Evolutionary conservation across 1,140 invertebrate genomes (phyloP).

Genomic region (Drosophila kohkoa): DNA sequence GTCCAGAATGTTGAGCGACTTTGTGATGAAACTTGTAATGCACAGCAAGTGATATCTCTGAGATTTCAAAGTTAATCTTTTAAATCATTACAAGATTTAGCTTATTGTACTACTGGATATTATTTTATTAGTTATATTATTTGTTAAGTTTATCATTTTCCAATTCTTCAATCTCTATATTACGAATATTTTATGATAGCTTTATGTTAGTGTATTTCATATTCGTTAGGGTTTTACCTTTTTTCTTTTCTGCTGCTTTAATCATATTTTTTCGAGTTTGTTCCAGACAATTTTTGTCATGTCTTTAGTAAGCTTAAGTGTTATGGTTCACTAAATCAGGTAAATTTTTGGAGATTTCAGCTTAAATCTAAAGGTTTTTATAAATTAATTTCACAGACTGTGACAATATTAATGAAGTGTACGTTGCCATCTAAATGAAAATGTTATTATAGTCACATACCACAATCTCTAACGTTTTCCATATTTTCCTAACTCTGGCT

Average conservation of each 20-base stretch:
- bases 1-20: neutral
- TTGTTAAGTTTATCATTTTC: neutral
- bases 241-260: conserved; percentile 6
- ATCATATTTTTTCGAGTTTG: conserved; percentile 42
- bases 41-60: too few relatives aligned
- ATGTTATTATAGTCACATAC: neutral
- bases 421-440: conserved; percentile 16
- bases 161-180: neutral
- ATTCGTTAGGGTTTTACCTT: neutral
- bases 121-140: too few relatives aligned
- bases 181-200: neutral
- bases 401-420: conserved; percentile 64
- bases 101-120: too few relatives aligned
- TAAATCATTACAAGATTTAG: too few relatives aligned
- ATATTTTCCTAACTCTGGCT: conserved; percentile 12
- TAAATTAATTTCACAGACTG: conserved; percentile 38
- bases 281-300: conserved; percentile 55
- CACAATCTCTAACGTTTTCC: neutral
- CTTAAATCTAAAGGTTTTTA: conserved; percentile 12
- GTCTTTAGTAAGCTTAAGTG: conserved; percentile 63
- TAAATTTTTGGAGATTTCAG: conserved; percentile 28
- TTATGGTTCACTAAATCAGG: conserved; percentile 62
- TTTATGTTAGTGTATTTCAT: conserved; percentile 13
- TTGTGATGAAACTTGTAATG: neutral
- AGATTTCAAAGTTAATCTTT: too few relatives aligned